Base-by-base conservation (phyloP, 2,888 invertebrate genomes). In the Emmelina monodactyla region DNA sequence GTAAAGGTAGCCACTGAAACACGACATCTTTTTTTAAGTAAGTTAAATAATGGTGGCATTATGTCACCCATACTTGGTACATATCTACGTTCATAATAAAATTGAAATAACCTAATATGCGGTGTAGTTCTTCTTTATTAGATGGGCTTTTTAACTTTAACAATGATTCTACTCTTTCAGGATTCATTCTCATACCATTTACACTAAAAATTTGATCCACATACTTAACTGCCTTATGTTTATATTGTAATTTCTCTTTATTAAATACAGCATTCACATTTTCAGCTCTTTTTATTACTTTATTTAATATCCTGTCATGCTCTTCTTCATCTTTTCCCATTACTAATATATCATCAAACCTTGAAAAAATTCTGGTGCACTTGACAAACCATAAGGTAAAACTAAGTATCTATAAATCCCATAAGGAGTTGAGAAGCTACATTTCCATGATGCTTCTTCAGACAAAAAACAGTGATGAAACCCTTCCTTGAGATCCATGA, bases 171-270 rank as follows among this genome's bases (percentile, higher is more conserved):
- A 38, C 32, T 22, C 40, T 37, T 22, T 28, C 31, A 15, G 29
- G 33, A 37, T 43, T 38, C 2, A 40, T 5, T 2, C 28, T 32
- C 40, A 43, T 43, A 3, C 42, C 40, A 19, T 35, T 2, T 16
- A 35, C 38, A 34, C 33, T 37, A 33, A 40, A 37, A 15, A 40
- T 22, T 28, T 37, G 37, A 1, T 40, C 38, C n/a, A 43, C 36
- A 43, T 43, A 43, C 14, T 38, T 41, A 7, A 41, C 41, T 31
- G 41, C 38, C 2, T 4, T 28, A 16, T 41, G 37, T 11, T 22
- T 43, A 28, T 33, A 43, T 29, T 41, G 39, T 14, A 43, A 39
- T 22, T 43, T 43, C 16, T 41, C 15, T 37, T 43, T 39, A 15
- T 43, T 43, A 31, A 41, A 43, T 2, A 43, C 30, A 25, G 36